Evolutionary conservation across 1,140 invertebrate genomes (phyloP), one percentile per base, ranked within the genome.

Genomic region (Caenorhabditis inopinata): DNA sequence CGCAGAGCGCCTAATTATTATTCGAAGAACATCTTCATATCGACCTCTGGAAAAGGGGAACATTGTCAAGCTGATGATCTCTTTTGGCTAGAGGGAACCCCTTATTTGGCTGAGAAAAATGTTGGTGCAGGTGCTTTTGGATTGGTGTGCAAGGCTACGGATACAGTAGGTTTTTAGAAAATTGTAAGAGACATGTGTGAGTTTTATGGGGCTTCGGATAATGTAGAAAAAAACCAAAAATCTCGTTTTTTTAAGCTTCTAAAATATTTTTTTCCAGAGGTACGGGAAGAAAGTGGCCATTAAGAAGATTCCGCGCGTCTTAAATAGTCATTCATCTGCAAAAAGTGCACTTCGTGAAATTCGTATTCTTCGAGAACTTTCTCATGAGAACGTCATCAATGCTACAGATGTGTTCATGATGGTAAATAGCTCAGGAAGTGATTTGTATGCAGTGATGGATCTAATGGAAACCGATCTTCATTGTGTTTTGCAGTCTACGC

Each of bases 391-490:
- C 79, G 90, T 91, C 45, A 90, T 91, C 25, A 82, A 85, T 7
- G 89, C 91, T 16, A 47, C 85, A 48, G 90, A 91, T 62, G 89
- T 91, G 58, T 87, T 87, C 53, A 85, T 84, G 7, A 62, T 74
- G 4, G 83, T 68, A 27, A 77, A 79, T 9, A 14, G 46, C 1
- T 35, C 78, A 14, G 85, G 86, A 16, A 79, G 90, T 12, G 90
- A 91, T 81, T 87, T 91, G 47, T 91, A 91, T 86, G 86, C 91
- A 62, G 90, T 91, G 7, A 89, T 91, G 86, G 89, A 91, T 78
- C 83, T 91, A 6, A 91, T 91, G 90, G 90, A 91, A 80, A 90
- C 89, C 74, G 89, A 90, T 82, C 83, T 91, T 1, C 90, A 91
- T 83, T 85, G 88, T 32, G 89, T 91, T 53, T 90, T 91, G 75